Evolutionary conservation across 2,888 invertebrate genomes (phyloP).

Genomic region (Trachelus troglodyta): DNA sequence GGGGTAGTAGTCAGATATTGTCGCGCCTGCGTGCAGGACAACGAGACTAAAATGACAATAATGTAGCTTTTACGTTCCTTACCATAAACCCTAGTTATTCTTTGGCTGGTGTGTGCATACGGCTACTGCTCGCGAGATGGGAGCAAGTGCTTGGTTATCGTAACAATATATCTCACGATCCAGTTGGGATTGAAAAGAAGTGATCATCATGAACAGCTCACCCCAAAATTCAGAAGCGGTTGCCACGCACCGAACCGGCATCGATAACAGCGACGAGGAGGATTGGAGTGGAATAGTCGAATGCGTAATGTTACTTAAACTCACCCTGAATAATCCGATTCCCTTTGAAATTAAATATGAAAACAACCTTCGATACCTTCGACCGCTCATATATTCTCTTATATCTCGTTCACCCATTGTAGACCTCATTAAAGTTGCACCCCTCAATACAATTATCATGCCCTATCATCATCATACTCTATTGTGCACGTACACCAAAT

Average conservation of each 20-base stretch:
- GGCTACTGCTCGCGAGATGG: not conserved
- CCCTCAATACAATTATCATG: not conserved
- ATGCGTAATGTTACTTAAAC: slow-evolving; percentile 50
- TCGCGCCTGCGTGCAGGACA: slow-evolving; percentile 44
- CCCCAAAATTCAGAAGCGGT: slow-evolving; percentile 49
- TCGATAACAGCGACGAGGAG: slow-evolving; percentile 63
- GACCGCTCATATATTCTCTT: not conserved
- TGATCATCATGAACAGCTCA: slow-evolving; percentile 54
- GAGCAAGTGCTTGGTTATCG: not conserved
- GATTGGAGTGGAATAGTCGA: slow-evolving; percentile 65
- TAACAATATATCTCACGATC: not conserved
- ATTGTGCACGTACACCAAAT: not conserved
- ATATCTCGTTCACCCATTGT: not conserved
- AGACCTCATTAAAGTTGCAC: not conserved
- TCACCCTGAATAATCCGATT: not conserved
- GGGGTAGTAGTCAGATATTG: slow-evolving; percentile 47
- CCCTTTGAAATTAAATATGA: not conserved
- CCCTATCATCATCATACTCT: too few species aligned
- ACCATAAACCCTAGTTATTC: not conserved
- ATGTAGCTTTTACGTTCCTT: not conserved
- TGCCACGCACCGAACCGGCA: slow-evolving; percentile 32
- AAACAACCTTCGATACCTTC: not conserved
- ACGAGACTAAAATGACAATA: slow-evolving; percentile 3
- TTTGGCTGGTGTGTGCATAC: not conserved
- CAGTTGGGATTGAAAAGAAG: not conserved